Evolutionary conservation across 2,113 vertebrate genomes (phyloP), one percentile per base, ranked within the genome.

Genomic region (Paralichthys olivaceus): DNA sequence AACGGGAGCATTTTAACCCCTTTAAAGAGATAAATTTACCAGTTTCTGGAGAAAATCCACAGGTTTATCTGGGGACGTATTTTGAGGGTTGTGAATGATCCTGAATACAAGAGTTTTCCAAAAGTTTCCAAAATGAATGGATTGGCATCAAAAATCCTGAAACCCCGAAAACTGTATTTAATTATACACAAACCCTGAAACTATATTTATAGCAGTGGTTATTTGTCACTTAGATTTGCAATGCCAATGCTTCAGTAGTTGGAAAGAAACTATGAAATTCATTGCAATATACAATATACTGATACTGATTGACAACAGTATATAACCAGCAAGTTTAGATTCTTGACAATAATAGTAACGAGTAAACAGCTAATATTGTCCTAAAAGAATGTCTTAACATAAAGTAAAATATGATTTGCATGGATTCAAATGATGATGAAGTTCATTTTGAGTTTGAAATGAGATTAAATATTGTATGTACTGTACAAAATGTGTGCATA

Each of bases 381-480:
- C 20, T 7, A n/a, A 1, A n/a, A 20, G 8, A 53, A 9, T 5
- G 22, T n/a, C 19, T 2, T 22, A 4, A 53, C 19, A 4, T 22
- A 1, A 53, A 53, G 0, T n/a, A 53, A 20, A 78, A 5, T 23
- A 14, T 23, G 19, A 19, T 9, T 28, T 12, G 5, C 25, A 20
- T 66, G 43, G 23, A 8, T 17, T 17, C 12, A 72, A 49, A 47
- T 26, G 4, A 66, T n/a, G 26, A 29, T 32, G 7, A 56, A 77
- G 69, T 73, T 80, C 15, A 60, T 57, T 61, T 57, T 59, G 29
- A 75, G 32, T 11, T 55, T 37, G 13, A 65, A 47, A 69, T 61
- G n/a, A n/a, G 12, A 72, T 51, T 37, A 55, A 49, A 11, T 51
- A 7, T 51, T 79, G 22, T 1, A 37, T 58, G 56, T 72, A 25